These are phyloP conservation scores for Leptinotarsa tumamoca DNA, from an alignment of 2,888 invertebrate species.

Conservation along the genomic window DNA sequence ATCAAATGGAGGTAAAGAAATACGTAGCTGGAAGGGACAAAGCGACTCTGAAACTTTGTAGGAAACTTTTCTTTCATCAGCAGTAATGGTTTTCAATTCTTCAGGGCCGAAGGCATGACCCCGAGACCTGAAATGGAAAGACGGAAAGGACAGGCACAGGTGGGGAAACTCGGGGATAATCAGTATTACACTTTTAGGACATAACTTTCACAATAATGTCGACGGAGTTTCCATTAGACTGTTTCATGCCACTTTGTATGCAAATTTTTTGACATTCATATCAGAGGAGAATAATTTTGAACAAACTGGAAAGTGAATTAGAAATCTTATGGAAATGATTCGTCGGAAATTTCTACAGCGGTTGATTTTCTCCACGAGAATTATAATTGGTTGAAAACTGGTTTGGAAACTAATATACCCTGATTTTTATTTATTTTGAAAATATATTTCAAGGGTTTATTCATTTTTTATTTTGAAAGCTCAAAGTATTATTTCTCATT, in stretches of 20 bases:
- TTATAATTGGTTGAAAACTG: background rate
- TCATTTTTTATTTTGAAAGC: too few species aligned
- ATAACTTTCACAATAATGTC: constrained; percentile 51
- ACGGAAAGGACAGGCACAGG: constrained; percentile 39
- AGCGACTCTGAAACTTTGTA: constrained; percentile 63
- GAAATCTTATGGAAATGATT: constrained; percentile 28
- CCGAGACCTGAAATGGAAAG: constrained; percentile 44
- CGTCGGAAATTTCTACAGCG: background rate
- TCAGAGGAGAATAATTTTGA: constrained; percentile 26
- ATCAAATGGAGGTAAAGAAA: constrained; percentile 62
- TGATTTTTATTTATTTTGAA: background rate
- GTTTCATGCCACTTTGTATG: constrained; percentile 40
- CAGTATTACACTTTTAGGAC: constrained; percentile 50
- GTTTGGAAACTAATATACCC: background rate
- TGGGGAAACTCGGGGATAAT: constrained; percentile 41
- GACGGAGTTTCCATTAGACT: constrained; percentile 38
- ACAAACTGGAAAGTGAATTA: constrained; percentile 21
- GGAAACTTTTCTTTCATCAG: constrained; percentile 68
- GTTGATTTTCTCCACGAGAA: background rate
- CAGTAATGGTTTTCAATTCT: constrained; percentile 67
- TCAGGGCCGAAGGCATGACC: constrained; percentile 57
- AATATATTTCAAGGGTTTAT: too few species aligned
- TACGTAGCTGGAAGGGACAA: constrained; percentile 63
- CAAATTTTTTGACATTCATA: constrained; percentile 35
- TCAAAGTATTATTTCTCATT: too few species aligned